Evolutionary conservation across 2,797 vertebrate species (phyloP).

Genomic region (Pterois miles): DNA sequence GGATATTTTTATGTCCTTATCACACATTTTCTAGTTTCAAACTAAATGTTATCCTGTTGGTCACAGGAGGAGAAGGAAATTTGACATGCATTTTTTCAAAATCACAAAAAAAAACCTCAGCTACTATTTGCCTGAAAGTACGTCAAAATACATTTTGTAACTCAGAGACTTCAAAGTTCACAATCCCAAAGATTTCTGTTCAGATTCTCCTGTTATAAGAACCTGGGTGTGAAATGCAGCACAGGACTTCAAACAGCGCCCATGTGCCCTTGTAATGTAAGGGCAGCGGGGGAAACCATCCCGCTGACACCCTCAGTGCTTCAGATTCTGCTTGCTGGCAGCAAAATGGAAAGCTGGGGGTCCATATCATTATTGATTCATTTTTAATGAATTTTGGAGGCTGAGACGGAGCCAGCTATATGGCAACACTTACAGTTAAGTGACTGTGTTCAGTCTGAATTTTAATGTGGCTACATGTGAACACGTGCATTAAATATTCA

Average conservation of each 20-base stretch:
- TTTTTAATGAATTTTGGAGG: slow-evolving; percentile 75
- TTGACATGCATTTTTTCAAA: neutral
- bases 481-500: slow-evolving; percentile 75
- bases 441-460: slow-evolving; percentile 67
- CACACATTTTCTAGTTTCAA: neutral
- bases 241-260: slow-evolving; percentile 53
- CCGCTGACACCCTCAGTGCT: slow-evolving; percentile 11
- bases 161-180: slow-evolving; percentile 41
- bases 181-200: slow-evolving; percentile 18
- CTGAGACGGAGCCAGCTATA: slow-evolving; percentile 68
- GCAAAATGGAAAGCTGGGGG: slow-evolving; percentile 54
- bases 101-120: neutral
- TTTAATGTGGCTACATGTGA: slow-evolving; percentile 73
- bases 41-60: neutral
- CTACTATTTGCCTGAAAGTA: neutral
- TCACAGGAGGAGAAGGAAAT: neutral
- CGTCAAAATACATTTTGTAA: neutral
- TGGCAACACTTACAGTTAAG: slow-evolving; percentile 69
- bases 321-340: slow-evolving; percentile 43
- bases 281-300: slow-evolving; percentile 38
- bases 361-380: slow-evolving; percentile 78
- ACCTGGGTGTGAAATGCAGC: slow-evolving; percentile 25
- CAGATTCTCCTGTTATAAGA: slow-evolving; percentile 25
- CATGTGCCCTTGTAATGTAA: slow-evolving; percentile 33
- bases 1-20: neutral